Evolutionary conservation across 2,797 vertebrate genomes (phyloP), one percentile per base, ranked within the genome.

Genomic region (Pygocentrus nattereri): DNA sequence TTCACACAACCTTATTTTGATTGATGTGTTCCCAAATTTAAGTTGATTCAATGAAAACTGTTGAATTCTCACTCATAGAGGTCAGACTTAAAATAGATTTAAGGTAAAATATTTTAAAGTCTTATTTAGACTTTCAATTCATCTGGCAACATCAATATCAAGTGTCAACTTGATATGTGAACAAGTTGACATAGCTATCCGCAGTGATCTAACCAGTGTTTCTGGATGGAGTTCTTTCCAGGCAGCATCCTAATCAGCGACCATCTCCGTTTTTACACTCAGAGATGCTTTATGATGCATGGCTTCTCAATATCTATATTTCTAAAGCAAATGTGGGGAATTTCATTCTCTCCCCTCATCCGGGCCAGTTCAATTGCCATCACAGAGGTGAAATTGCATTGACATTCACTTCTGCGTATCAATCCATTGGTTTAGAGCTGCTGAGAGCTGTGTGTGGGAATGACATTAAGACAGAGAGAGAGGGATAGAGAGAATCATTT

Each of bases 361-460:
- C 25, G 54, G 58, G 31, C 41, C 3, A n/a, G 81, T 79, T 86
- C 75, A 86, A 74, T 58, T 85, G 84, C 34, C 27, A 49, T 84
- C 50, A 16, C 54, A 4, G 25, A 87, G 82, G 83, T 85, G 83
- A 82, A 79, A 82, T 82, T 76, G 77, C 82, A 79, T 82, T 84
- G 79, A 84, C 83, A 82, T 80, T 80, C 78, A 78, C 7, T 84
- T 58, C 31, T 58, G 79, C 67, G 70, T 79, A 84, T 78, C 81
- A 74, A 77, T 82, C 69, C 70, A 71, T 74, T 50, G 38, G 61
- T 59, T 74, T 54, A 85, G 64, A 71, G 58, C 62, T 65, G n/a
- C 49, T 56, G 23, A 61, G 73, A 50, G 49, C 30, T 5, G 58
- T 27, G 58, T 70, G 47, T n/a, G n/a, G 58, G 47, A 69, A 82